Percentiles rank a stretch among this genome's conserved stretches.
These are phyloP conservation scores for Spilosoma lubricipeda DNA, from an alignment of 2,888 invertebrate genomes.

Conservation along the genomic window DNA sequence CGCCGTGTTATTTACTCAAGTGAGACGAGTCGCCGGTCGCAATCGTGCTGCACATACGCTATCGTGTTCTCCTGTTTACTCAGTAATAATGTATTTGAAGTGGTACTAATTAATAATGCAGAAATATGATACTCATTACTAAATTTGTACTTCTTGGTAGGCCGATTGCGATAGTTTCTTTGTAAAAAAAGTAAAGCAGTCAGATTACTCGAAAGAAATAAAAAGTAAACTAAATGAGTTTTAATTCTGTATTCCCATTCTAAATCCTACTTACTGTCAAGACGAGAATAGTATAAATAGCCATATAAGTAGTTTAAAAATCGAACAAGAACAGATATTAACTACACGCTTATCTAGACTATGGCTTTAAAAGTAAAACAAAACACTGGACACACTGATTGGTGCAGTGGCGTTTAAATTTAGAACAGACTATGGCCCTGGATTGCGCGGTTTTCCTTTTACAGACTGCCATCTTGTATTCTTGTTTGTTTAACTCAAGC, in stretches of 20 bases:
- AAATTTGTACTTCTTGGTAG: not conserved
- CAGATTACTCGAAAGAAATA: not conserved
- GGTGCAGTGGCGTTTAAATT: conserved; percentile 65
- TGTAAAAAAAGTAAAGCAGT: not conserved
- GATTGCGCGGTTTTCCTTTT: conserved; percentile 61
- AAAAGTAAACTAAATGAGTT: conserved; percentile 3
- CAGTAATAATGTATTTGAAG: conserved; percentile 34
- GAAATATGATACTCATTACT: conserved; percentile 18
- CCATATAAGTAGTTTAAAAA: conserved; percentile 30
- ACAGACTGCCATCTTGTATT: conserved; percentile 42
- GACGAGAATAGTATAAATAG: conserved; percentile 30
- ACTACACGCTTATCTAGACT: conserved; percentile 30
- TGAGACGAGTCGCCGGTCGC: conserved; percentile 37
- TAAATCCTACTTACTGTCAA: conserved; percentile 1
- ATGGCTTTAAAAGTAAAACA: conserved; percentile 47
- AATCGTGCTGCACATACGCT: conserved; percentile 34
- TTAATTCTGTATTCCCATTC: conserved; percentile 17
- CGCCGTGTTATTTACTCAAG: conserved; percentile 38
- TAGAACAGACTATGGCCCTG: conserved; percentile 57
- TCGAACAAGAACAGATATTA: conserved; percentile 33
- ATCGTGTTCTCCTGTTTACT: conserved; percentile 28
- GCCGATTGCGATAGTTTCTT: not conserved
- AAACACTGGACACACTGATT: conserved; percentile 57
- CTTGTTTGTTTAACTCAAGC: conserved; percentile 32
- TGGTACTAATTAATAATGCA: conserved; percentile 28